These are phyloP conservation scores for Rhinichthys klamathensis DNA, from an alignment of 2,113 vertebrate genomes.

Conservation along the genomic window DNA sequence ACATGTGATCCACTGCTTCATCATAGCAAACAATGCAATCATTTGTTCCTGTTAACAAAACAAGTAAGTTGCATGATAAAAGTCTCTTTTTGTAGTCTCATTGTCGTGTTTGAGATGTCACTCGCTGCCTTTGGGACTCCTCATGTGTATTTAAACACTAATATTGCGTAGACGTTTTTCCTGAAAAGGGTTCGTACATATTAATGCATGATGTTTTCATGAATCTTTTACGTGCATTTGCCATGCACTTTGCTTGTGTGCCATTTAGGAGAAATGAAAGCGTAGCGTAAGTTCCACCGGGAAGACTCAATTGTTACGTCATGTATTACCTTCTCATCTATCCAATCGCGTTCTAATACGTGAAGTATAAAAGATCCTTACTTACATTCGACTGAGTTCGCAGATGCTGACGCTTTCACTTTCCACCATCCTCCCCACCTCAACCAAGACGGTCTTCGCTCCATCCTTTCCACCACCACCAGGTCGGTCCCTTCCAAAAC, in stretches of 20 bases:
- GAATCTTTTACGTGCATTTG: background rate
- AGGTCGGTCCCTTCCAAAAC: no score
- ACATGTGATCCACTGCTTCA: conserved; percentile 19
- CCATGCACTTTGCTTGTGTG: background rate
- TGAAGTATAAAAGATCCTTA: no score
- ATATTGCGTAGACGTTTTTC: background rate
- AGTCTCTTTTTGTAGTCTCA: background rate
- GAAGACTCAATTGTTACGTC: no score
- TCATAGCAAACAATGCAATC: conserved; percentile 4
- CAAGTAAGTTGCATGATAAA: background rate
- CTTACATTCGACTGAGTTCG: no score
- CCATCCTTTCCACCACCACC: no score
- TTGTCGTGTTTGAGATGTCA: background rate
- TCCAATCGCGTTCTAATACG: no score
- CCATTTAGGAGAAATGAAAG: background rate
- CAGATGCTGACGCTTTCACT: no score
- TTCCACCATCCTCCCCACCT: no score
- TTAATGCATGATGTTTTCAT: conserved; percentile 15
- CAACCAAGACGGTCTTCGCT: no score
- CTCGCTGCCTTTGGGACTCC: background rate
- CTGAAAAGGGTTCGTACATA: conserved; percentile 2
- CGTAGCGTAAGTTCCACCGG: no score
- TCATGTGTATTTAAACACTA: conserved; percentile 4
- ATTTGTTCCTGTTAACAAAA: conserved; percentile 24
- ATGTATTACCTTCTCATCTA: no score